Conservation (phyloP, 2,113 vertebrate genomes). For the Petaurus breviceps region DNA sequence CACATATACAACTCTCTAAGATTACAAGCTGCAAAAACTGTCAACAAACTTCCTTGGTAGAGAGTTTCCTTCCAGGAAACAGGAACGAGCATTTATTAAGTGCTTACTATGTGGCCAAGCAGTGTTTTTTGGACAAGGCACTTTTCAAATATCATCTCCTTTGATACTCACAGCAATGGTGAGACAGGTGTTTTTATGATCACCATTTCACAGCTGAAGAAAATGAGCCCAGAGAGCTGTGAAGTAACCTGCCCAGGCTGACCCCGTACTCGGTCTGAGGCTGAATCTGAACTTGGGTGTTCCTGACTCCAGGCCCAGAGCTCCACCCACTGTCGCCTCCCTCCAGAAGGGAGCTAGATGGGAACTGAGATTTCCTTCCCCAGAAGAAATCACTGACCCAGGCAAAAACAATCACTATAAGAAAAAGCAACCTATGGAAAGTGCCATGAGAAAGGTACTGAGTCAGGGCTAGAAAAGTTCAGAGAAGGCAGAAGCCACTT, state of each 20-base stretch:
- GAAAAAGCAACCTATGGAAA: not conserved
- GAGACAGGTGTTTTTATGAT: not conserved
- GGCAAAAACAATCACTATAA: not conserved
- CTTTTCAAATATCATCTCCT: not conserved
- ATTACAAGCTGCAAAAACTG: not conserved
- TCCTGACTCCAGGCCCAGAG: not conserved
- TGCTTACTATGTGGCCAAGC: not conserved
- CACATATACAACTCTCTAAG: not conserved
- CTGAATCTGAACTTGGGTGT: not conserved
- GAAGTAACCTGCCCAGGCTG: not conserved
- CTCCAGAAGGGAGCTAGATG: not conserved
- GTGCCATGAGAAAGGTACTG: not conserved
- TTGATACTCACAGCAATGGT: not conserved
- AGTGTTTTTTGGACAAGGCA: not conserved
- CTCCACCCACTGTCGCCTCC: not conserved
- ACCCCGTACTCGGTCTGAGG: not conserved
- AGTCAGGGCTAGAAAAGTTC: not conserved
- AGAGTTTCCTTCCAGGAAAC: not conserved
- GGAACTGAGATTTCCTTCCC: not conserved
- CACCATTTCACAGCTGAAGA: not conserved
- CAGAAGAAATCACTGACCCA: not conserved
- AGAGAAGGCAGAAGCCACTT: not conserved
- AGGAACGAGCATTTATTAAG: not conserved
- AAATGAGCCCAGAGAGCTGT: not conserved
- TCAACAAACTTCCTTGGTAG: not conserved